Evolutionary conservation across 2,888 invertebrate genomes (phyloP).

Genomic region (Cynaeus angustus): DNA sequence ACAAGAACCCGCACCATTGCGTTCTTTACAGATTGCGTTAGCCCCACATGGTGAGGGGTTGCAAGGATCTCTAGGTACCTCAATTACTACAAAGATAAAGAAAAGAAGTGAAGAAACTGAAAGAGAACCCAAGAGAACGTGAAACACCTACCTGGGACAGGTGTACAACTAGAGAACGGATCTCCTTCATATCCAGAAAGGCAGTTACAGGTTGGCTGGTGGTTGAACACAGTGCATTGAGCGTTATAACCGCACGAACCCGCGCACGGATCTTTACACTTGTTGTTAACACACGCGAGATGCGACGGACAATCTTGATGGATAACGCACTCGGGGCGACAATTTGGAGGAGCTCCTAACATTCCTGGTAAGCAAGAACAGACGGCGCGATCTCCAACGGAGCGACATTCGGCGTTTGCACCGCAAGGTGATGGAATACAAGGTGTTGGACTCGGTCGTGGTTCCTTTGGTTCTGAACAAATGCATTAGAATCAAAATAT

Average conservation of each 20-base stretch:
- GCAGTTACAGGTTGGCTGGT: slow-evolving; percentile 85
- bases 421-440: slow-evolving; percentile 86
- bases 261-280: slow-evolving; percentile 84
- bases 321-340: slow-evolving; percentile 85
- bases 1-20: slow-evolving; percentile 85
- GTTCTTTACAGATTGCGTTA: slow-evolving; percentile 85
- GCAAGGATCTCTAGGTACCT: slow-evolving; percentile 81
- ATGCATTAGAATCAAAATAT: slow-evolving; percentile 1
- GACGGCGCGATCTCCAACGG: slow-evolving; percentile 78
- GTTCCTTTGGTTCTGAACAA: slow-evolving; percentile 53
- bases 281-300: slow-evolving; percentile 81
- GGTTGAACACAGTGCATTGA: slow-evolving; percentile 82
- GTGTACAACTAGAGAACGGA: slow-evolving; percentile 84
- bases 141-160: slow-evolving; percentile 69
- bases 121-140: neutral
- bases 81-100: slow-evolving; percentile 66
- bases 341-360: slow-evolving; percentile 86
- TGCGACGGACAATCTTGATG: slow-evolving; percentile 86
- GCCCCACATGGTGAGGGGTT: slow-evolving; percentile 86
- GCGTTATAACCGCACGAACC: slow-evolving; percentile 87
- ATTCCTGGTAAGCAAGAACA: slow-evolving; percentile 84
- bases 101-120: slow-evolving; percentile 2
- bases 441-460: slow-evolving; percentile 73
- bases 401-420: slow-evolving; percentile 79
- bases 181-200: slow-evolving; percentile 84